Percentiles rank a stretch among this genome's conserved stretches.
These are phyloP conservation scores for Cosmia pyralina DNA, from an alignment of 2,888 invertebrate species.

Conservation along the genomic window DNA sequence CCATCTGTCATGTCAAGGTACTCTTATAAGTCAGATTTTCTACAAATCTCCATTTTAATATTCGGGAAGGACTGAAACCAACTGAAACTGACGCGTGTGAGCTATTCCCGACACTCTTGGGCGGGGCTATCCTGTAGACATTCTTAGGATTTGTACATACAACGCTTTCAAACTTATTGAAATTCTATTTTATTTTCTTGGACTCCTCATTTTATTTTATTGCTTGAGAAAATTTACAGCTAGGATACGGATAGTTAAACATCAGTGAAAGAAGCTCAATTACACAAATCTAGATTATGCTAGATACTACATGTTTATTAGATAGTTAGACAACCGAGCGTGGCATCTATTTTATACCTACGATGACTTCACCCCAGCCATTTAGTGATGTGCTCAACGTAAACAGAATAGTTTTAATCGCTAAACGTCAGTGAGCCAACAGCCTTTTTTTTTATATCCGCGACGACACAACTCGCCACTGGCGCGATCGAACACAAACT, in stretches of 20 bases:
- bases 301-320: too few species aligned
- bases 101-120: conserved; percentile 65
- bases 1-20: conserved; percentile 45
- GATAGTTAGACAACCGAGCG: too few species aligned
- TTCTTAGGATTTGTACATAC: conserved; percentile 32
- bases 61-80: conserved; percentile 53
- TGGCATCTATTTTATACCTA: too few species aligned
- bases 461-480: too few species aligned
- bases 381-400: too few species aligned
- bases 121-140: conserved; percentile 30
- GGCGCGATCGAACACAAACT: too few species aligned
- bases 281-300: too few species aligned
- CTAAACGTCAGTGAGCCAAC: too few species aligned
- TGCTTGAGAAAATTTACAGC: background rate
- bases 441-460: too few species aligned
- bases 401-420: too few species aligned
- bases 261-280: background rate
- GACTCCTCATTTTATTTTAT: background rate
- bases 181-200: background rate
- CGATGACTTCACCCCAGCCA: too few species aligned
- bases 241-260: background rate
- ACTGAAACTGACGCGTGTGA: conserved; percentile 63
- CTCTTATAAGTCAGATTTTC: conserved; percentile 34
- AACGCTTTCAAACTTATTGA: background rate
- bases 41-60: conserved; percentile 61